Conservation (phyloP, 2,797 vertebrate genomes). For the Danionella dracula region DNA sequence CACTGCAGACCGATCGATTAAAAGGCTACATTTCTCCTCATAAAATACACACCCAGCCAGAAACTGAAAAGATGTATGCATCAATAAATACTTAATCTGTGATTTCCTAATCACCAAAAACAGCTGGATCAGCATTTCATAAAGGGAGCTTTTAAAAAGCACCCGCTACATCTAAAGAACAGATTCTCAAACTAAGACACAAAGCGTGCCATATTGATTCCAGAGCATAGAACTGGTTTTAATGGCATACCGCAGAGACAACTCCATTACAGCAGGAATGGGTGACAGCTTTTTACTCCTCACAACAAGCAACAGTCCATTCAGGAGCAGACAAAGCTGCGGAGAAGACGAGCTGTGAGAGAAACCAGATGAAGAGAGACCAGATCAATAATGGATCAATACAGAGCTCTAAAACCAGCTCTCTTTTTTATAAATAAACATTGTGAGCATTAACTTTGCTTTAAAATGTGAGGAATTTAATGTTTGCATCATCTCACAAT, state of each 20-base stretch:
- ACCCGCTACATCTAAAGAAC: neutral
- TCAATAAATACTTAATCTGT: neutral
- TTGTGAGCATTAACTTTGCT: no score
- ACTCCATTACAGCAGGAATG: neutral
- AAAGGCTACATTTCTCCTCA: neutral
- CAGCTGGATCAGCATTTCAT: neutral
- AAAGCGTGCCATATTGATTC: constrained; percentile 6
- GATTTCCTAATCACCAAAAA: neutral
- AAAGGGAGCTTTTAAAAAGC: neutral
- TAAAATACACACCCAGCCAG: neutral
- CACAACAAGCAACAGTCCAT: neutral
- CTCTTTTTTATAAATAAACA: no score
- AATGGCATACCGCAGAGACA: neutral
- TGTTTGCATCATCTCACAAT: no score
- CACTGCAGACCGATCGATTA: no score
- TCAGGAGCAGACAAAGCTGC: neutral
- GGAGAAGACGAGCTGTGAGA: no score
- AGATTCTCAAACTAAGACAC: neutral
- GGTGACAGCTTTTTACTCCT: neutral
- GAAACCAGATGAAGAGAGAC: neutral
- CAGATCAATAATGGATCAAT: neutral
- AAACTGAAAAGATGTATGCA: no score
- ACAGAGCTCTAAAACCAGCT: neutral
- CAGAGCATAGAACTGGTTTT: neutral
- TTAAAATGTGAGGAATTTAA: no score